These are phyloP conservation scores for Enteromius treurensis DNA, from an alignment of 2,797 vertebrate species.

Conservation along the genomic window DNA sequence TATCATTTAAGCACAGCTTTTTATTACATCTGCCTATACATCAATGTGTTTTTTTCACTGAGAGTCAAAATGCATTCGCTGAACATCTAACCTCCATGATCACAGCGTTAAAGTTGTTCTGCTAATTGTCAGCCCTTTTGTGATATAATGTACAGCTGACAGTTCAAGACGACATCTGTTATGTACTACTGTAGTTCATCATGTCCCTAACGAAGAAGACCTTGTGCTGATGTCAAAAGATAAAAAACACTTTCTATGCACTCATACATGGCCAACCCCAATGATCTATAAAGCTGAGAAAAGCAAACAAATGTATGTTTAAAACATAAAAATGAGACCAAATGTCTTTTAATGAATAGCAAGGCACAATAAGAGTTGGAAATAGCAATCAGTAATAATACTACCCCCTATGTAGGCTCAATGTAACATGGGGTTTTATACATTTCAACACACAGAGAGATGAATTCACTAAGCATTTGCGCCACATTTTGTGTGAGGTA, in stretches of 20 bases:
- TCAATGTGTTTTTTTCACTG: slow-evolving; percentile 17
- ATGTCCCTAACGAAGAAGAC: background rate
- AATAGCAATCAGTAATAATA: slow-evolving; percentile 23
- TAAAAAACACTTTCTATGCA: background rate
- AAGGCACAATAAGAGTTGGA: slow-evolving; percentile 41
- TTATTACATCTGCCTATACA: slow-evolving; percentile 12
- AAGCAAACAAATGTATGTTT: background rate
- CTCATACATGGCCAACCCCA: background rate
- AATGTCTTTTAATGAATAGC: background rate
- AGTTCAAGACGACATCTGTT: background rate
- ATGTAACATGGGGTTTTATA: background rate
- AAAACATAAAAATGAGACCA: background rate
- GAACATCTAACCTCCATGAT: slow-evolving; percentile 8
- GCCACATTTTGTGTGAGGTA: background rate
- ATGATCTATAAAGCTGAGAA: background rate
- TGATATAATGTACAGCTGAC: slow-evolving; percentile 20
- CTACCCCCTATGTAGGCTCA: slow-evolving; percentile 6
- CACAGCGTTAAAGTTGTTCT: slow-evolving; percentile 44
- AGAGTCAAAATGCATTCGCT: slow-evolving; percentile 6
- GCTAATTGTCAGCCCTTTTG: slow-evolving; percentile 33
- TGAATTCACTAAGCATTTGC: background rate
- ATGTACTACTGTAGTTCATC: slow-evolving; percentile 4
- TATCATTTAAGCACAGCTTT: slow-evolving; percentile 1
- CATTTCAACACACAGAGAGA: background rate
- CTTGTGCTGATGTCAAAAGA: background rate